Evolutionary conservation across 2,113 vertebrate species (phyloP), one percentile per base, ranked within the genome.

Genomic region (Lophura nycthemera): DNA sequence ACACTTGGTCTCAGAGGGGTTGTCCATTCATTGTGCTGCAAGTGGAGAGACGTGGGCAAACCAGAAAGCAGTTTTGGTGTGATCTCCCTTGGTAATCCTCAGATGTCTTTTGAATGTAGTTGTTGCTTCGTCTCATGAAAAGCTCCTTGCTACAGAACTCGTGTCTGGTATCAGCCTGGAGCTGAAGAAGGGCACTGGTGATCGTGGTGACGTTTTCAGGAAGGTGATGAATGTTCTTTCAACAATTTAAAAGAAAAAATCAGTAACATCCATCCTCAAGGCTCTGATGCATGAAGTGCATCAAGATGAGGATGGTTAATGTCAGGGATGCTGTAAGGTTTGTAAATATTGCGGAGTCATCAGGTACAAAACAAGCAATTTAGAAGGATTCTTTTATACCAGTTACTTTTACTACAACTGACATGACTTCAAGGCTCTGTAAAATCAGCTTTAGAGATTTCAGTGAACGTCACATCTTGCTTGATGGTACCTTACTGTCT

Each of bases 401-500:
- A 9, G 16, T 32, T 66, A 11, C 50, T 56, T 22, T 22, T 66
- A 57, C 38, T 47, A 75, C 47, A 34, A 36, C 0, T 42, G 47
- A 20, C 6, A 4, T 4, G 29, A 29, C 18, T 32, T 0, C 24
- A 32, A 50, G 47, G 42, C 21, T 91, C 40, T 40, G 8, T 48
- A 10, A 24, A 27, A 36, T 16, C 14, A 1, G 15, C 27, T 40
- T 11, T 21, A 19, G 47, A 54, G 38, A 21, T 67, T 50, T 34
- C 22, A 36, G 10, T 71, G 38, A 0, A 0, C 17, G 0, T 86
- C 45, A 19, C 1, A 12, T 65, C 65, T 67, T 54, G 16, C 43
- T 83, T 74, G 25, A 20, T 47, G 40, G 4, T 25, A 52, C 3
- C 40, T 60, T 21, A 3, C 2, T 50, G 11, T 36, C 27, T 59